phyloP scores from a whole-genome alignment of 2,797 vertebrate genomes.

The Falco berigora region DNA sequence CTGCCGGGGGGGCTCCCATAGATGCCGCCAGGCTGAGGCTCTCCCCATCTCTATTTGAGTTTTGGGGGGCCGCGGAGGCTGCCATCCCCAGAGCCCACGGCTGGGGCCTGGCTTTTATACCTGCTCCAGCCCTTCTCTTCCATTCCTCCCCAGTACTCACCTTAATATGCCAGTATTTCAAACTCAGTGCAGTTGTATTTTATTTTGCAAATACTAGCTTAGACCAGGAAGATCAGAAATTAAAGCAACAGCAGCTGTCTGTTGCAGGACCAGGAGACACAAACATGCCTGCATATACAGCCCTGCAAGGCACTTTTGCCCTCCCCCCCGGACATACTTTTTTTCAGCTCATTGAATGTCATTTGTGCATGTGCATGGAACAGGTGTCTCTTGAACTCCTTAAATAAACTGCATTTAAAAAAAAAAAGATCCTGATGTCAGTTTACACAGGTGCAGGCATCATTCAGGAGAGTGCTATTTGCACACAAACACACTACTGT shows the following conservation, averaged over 20 bases:
- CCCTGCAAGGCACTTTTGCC: background rate
- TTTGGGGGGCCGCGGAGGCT: background rate
- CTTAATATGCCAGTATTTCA: background rate
- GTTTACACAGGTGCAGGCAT: conserved; percentile 72
- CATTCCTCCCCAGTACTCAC: background rate
- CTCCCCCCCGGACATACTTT: background rate
- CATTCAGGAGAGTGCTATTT: conserved; percentile 70
- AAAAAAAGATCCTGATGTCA: conserved; percentile 55
- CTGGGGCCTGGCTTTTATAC: background rate
- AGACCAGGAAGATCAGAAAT: background rate
- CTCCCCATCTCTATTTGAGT: rapidly evolving
- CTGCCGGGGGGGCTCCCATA: background rate
- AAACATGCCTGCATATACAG: background rate
- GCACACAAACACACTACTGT: conserved; percentile 64
- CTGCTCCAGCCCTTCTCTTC: background rate
- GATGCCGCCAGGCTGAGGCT: background rate
- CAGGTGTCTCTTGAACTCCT: conserved; percentile 71
- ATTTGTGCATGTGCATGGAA: conserved; percentile 36
- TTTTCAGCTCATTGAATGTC: conserved; percentile 28
- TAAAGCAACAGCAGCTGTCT: background rate
- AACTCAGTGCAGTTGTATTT: background rate
- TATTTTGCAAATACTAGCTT: background rate
- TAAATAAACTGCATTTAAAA: conserved; percentile 54
- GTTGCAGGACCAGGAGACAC: background rate
- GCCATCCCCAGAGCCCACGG: background rate